Evolutionary conservation across 2,888 invertebrate genomes (phyloP), one percentile per base, ranked within the genome.

Genomic region (Dioctria rufipes): DNA sequence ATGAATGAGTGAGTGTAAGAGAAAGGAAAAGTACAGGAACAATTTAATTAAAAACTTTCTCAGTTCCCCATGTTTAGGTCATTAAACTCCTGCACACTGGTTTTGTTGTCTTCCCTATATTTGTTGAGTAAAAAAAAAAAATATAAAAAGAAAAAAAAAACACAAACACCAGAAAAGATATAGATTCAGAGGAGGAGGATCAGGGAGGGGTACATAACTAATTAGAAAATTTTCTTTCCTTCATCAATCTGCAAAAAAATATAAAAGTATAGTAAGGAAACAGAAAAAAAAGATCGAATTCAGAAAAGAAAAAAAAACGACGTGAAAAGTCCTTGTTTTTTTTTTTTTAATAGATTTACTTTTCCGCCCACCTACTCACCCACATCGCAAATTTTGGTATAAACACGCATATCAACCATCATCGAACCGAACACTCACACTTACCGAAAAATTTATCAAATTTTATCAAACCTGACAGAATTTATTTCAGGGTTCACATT

Each of bases 201-300:
- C 25, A 25, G 25, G 25, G 25, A 25, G 25, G 66, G 73, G 65
- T 79, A 79, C 65, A 79, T 71, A 79, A 81, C 81, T 81, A 81
- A 81, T 81, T 81, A 81, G 66, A 79, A 79, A 81, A 81, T 81
- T 81, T 81, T 25, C 25, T 25, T 25, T 79, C 66, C 73, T 79
- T 78, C 78, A 63, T 78, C 78, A 79, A 25, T 25, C 25, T 25
- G 25, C 25, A 25, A 81, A 71, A 79, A 43, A 65, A 75, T 42
- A n/a, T 60, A 11, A 13, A 11, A 63, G 61, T 11, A 5, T 11
- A n/a, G 46, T 60, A 61, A 60, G 37, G 40, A 51, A 61, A 40
- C 6, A 60, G 3, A 39, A n/a, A 43, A 63, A 63, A n/a, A 43
- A 77, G 37, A 46, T 63, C 8, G 9, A 46, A 77, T 63, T 37